These are phyloP conservation scores for Sminthurinus signatus DNA, from an alignment of 1,140 invertebrate genomes.

Conservation along the genomic window DNA sequence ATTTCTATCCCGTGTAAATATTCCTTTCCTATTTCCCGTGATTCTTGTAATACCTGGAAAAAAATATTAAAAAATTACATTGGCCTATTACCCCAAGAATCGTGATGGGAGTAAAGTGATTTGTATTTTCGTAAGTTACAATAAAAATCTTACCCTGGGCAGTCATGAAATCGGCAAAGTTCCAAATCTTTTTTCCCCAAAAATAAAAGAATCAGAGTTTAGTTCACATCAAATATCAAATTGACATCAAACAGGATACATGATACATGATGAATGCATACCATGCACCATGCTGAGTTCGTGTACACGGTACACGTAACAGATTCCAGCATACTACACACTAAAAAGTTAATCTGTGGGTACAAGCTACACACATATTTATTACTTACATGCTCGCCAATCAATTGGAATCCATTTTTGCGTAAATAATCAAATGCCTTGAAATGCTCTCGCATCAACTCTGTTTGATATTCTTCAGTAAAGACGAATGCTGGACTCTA, in stretches of 20 bases:
- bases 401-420: constrained; percentile 47
- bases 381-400: constrained; percentile 63
- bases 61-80: background rate
- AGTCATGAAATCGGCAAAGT: constrained; percentile 61
- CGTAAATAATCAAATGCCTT: constrained; percentile 53
- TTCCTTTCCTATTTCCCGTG: constrained; percentile 55
- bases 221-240: no score
- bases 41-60: constrained; percentile 47
- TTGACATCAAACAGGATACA: no score
- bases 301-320: no score
- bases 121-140: no score
- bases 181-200: no score
- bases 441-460: constrained; percentile 53
- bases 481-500: constrained; percentile 51
- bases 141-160: constrained; percentile 39
- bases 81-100: background rate
- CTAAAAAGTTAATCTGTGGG: no score
- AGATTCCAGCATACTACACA: no score
- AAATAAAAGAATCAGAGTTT: no score
- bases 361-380: no score
- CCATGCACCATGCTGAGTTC: no score
- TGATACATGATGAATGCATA: no score
- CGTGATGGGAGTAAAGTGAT: no score
- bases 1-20: constrained; percentile 55
- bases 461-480: constrained; percentile 59